Percentiles rank a stretch among this genome's conserved stretches.
Conservation (phyloP, 2,888 invertebrate species). For the Pollenia labialis region DNA sequence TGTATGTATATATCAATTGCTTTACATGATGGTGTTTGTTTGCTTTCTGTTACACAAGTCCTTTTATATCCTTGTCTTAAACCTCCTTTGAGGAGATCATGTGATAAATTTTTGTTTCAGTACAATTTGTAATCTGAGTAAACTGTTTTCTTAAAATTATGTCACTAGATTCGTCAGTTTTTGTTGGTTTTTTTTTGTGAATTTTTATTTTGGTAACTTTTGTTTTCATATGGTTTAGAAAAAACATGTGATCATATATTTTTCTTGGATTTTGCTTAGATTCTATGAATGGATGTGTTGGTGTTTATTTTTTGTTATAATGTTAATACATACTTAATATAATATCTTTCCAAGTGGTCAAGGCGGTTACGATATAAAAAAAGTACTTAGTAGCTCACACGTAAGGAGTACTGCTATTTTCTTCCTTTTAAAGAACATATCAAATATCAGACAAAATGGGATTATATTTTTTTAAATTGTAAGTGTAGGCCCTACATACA, state of each 20-base stretch:
- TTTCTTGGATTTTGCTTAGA: slow-evolving; percentile 3
- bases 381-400: not conserved
- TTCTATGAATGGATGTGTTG: slow-evolving; percentile 3
- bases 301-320: not conserved
- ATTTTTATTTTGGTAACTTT: not conserved
- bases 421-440: no score
- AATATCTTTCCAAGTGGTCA: slow-evolving; percentile 41
- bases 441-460: no score
- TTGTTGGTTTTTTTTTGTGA: not conserved
- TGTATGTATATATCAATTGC: not conserved
- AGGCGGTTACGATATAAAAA: slow-evolving; percentile 39
- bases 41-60: not conserved
- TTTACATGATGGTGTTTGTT: not conserved
- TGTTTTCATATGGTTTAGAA: slow-evolving; percentile 20
- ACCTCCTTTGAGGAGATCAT: slow-evolving; percentile 25
- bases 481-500: no score
- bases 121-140: slow-evolving; percentile 46
- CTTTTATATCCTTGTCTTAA: slow-evolving; percentile 28
- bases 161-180: slow-evolving; percentile 18
- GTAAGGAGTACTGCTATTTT: not conserved
- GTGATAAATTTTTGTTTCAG: slow-evolving; percentile 22
- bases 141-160: slow-evolving; percentile 51
- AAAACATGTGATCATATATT: slow-evolving; percentile 45
- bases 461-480: no score
- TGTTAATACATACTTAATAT: not conserved